Conservation (phyloP, 2,113 vertebrate species). For the Passer domesticus region DNA sequence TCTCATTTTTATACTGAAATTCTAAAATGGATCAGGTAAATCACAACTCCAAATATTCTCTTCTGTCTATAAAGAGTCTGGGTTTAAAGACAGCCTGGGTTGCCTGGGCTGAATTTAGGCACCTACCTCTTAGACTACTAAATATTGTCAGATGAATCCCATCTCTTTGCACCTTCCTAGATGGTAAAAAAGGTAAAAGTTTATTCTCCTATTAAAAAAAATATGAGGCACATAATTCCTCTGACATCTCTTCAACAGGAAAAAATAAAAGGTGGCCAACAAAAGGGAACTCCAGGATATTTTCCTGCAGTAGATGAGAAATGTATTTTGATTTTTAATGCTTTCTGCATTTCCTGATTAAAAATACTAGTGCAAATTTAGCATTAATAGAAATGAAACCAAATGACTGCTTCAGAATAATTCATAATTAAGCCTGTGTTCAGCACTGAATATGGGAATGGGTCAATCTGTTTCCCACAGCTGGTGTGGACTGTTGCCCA, state of each 20-base stretch:
- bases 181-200: not conserved
- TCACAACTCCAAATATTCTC: not conserved
- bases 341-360: not conserved
- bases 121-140: not conserved
- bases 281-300: fast-evolving
- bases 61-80: not conserved
- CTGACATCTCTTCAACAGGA: not conserved
- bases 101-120: not conserved
- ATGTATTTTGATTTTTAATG: not conserved
- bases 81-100: not conserved
- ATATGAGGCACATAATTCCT: not conserved
- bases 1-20: not conserved
- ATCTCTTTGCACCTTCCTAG: not conserved
- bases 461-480: not conserved
- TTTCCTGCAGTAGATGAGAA: not conserved
- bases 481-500: not conserved
- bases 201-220: not conserved
- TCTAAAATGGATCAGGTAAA: not conserved
- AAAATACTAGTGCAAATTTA: not conserved
- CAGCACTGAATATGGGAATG: not conserved
- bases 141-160: not conserved
- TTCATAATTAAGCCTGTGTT: not conserved
- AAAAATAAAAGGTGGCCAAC: not conserved
- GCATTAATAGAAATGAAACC: not conserved
- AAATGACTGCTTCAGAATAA: fast-evolving